A percentile compares a stretch with the other conserved stretches of the same genome.
These are phyloP conservation scores for Aphodius granarius DNA, from an alignment of 2,888 invertebrate species.

Conservation along the genomic window DNA sequence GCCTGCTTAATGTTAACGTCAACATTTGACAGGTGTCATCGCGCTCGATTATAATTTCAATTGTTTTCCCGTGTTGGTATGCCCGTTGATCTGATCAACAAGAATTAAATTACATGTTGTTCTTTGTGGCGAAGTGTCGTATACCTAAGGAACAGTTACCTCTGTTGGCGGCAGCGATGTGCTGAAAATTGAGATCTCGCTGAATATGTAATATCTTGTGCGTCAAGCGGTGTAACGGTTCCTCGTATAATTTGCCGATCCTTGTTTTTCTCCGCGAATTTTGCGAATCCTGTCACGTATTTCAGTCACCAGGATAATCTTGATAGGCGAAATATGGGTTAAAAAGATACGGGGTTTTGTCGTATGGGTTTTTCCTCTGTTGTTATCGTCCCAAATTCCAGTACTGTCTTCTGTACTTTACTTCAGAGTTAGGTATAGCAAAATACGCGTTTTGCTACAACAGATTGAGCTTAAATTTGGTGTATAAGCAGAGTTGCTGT, in stretches of 20 bases:
- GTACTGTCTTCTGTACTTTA: no score
- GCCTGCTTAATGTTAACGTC: not conserved
- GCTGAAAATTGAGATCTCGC: not conserved
- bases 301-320: not conserved
- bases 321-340: not conserved
- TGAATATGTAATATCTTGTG: not conserved
- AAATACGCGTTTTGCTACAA: no score
- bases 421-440: no score
- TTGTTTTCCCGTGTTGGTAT: not conserved
- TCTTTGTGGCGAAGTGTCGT: not conserved
- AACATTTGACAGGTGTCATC: not conserved
- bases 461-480: no score
- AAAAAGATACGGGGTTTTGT: not conserved
- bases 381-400: no score
- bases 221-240: not conserved
- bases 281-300: not conserved
- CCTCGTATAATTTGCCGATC: not conserved
- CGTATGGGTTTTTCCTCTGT: not conserved
- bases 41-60: not conserved
- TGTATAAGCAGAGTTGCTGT: no score
- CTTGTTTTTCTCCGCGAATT: not conserved
- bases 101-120: not conserved
- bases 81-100: not conserved
- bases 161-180: not conserved
- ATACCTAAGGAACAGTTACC: not conserved